Percentiles rank a stretch among this genome's conserved stretches.
phyloP scores from a whole-genome alignment of 2,113 vertebrate species.

The Buteo buteo region DNA sequence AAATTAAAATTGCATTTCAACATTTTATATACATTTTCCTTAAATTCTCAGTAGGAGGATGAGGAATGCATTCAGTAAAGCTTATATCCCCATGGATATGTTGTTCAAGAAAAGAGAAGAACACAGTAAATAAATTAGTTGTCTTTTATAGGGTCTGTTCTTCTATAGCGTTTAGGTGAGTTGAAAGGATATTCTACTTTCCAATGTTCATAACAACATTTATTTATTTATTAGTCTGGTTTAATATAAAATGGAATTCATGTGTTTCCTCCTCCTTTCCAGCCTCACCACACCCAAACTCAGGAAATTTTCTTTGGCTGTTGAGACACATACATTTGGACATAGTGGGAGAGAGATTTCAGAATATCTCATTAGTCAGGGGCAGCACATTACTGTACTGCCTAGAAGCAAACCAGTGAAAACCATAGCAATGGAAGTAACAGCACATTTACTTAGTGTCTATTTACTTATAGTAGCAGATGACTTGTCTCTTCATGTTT shows the following conservation, averaged over 20 bases:
- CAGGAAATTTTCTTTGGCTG: neutral
- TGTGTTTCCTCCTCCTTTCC: neutral
- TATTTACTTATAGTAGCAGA: neutral
- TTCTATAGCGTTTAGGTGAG: neutral
- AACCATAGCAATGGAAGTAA: neutral
- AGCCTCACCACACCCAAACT: neutral
- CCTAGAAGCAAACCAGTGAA: neutral
- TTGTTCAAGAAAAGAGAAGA: neutral
- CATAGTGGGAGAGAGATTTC: neutral
- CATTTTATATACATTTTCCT: neutral
- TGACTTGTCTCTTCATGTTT: neutral
- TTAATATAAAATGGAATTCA: neutral
- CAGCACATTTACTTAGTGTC: neutral
- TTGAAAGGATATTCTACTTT: neutral
- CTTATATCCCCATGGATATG: neutral
- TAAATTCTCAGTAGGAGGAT: neutral
- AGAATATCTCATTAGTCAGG: neutral
- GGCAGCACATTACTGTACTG: neutral
- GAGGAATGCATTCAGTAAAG: neutral
- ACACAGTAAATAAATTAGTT: neutral
- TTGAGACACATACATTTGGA: neutral
- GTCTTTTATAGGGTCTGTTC: neutral
- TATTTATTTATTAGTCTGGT: neutral
- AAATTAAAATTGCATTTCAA: neutral
- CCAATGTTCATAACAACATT: neutral